Base-by-base conservation (phyloP, 2,888 invertebrate species). In the Trissoscelio sp. region DNA sequence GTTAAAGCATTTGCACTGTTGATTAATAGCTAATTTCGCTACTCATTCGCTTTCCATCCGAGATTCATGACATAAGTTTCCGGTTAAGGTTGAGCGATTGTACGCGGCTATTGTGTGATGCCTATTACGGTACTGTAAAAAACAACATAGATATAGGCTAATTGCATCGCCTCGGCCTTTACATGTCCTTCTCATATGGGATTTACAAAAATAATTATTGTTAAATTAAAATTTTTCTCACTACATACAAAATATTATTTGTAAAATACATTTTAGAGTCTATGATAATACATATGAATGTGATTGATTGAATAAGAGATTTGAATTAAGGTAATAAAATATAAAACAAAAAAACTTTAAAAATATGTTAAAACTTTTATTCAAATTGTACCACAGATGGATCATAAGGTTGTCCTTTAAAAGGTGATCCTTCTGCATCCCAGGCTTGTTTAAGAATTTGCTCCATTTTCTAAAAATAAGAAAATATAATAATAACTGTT, bases 381-480 rank as follows among this genome's bases (percentile, higher is more conserved):
- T 62, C 66, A 37, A 34, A 66, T 37, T 51, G 11, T 4, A 53
- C 53, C 81, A 93, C 84, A 1, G 93, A 94, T 0, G 97, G 96
- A 92, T 97, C 96, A 92, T 95, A 97, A 5, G 95, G 94, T 87
- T 94, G 94, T n/a, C 97, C 97, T 88, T 94, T 94, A 88, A 98
- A 97, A 0, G 97, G 97, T 0, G 97, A 97, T 0, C 97, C 97
- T 28, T 97, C 95, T 0, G 94, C 94, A 91, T 97, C 93, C 97
- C 97, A 97, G 0, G 97, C 97, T 87, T 94, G 94, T 86, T 94
- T 94, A 79, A 97, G 91, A 44, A 95, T 93, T 18, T 95, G 93
- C 42, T 95, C 92, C 87, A 95, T 93, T 84, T 93, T 93, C 84
- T 92, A 85, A 55, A 34, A 31, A 55, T 39, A 44, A 22, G 58